Conservation (phyloP, 2,113 vertebrate genomes). For the Oncorhynchus masou region DNA sequence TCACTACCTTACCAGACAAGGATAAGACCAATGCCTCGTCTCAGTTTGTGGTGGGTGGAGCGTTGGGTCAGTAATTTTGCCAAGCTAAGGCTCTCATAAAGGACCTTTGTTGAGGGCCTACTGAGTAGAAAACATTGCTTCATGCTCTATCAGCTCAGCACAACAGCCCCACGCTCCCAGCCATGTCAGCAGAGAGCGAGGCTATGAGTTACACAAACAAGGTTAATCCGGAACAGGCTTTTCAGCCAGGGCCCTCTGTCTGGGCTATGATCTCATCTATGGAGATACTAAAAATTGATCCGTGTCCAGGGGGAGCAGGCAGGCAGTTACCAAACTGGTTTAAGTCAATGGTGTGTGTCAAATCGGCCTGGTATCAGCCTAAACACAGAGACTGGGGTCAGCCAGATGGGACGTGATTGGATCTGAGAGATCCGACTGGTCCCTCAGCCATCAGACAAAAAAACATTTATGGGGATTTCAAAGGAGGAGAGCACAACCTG, state of each 20-base stretch:
- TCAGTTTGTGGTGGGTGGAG: no score
- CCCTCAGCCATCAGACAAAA: neutral
- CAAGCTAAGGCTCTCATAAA: conserved; percentile 30
- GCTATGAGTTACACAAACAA: conserved; percentile 59
- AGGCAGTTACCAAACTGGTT: no score
- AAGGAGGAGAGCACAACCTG: neutral
- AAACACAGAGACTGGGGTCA: neutral
- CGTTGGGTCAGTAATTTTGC: conserved; percentile 9
- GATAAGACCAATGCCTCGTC: no score
- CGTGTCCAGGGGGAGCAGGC: conserved; percentile 7
- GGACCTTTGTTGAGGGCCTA: conserved; percentile 23
- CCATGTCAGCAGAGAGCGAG: conserved; percentile 53
- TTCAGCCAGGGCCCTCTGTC: conserved; percentile 29
- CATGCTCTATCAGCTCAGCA: conserved; percentile 39
- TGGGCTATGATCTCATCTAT: conserved; percentile 55
- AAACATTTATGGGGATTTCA: neutral
- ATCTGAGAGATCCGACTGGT: neutral
- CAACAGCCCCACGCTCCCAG: conserved; percentile 38
- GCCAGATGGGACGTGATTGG: neutral
- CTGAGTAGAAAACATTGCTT: conserved; percentile 32
- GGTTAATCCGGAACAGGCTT: conserved; percentile 48
- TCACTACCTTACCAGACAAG: no score
- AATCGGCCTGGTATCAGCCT: neutral
- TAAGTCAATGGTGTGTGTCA: conserved; percentile 2
- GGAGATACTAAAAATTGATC: conserved; percentile 29